Conservation (phyloP, 2,113 vertebrate species). For the Cariama cristata region DNA sequence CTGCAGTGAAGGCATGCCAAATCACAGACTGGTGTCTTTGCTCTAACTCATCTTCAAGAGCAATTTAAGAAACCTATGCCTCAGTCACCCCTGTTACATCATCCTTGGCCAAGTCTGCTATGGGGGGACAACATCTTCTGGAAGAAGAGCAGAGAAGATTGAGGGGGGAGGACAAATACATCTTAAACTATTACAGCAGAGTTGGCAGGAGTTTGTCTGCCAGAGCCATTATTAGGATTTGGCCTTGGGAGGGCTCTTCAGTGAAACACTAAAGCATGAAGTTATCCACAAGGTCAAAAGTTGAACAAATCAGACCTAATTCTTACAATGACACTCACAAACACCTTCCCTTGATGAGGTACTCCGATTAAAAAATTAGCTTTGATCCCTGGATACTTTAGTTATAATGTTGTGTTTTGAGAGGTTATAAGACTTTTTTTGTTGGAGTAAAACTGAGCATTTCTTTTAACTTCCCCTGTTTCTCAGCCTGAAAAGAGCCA, state of each 20-base stretch:
- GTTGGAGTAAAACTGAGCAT: background rate
- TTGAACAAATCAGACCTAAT: background rate
- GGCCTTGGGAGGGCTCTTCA: background rate
- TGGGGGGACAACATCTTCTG: background rate
- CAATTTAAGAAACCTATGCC: background rate
- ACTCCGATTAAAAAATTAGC: background rate
- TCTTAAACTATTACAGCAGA: background rate
- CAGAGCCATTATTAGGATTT: background rate
- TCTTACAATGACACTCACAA: background rate
- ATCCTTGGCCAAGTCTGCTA: background rate
- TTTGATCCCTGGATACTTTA: background rate
- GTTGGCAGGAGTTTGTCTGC: background rate
- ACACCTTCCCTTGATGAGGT: background rate
- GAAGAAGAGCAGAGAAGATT: background rate
- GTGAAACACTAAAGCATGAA: background rate
- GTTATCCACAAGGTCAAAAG: background rate
- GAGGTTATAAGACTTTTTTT: background rate
- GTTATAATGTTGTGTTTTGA: background rate
- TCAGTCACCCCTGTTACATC: rapidly evolving
- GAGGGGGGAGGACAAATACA: background rate
- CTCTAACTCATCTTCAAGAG: background rate
- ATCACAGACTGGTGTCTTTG: background rate
- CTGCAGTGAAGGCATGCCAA: background rate
- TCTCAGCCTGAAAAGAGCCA: background rate
- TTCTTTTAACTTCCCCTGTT: background rate